Evolutionary conservation across 2,797 vertebrate species (phyloP), one percentile per base, ranked within the genome.

Genomic region (Danio tinwini): DNA sequence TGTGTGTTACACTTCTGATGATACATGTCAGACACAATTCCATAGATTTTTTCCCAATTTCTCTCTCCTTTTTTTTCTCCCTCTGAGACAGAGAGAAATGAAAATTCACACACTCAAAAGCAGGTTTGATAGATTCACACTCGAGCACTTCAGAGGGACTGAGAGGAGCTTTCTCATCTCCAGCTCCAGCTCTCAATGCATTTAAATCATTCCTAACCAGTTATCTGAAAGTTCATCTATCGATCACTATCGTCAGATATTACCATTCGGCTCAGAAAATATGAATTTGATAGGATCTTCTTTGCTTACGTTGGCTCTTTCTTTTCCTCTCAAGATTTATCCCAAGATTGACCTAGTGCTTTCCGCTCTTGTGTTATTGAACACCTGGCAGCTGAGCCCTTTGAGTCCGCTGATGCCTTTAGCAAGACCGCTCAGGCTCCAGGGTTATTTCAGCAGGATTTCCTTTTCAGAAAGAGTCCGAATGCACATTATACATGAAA

Each of bases 401-500:
- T 89, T 93, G 91, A 93, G 93, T 90, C 89, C 87, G 87, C 91
- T 88, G 87, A 91, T 89, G 89, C 89, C 70, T 89, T 92, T 88
- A 89, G 88, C 90, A 89, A 86, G 89, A 92, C 88, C 86, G 80
- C 87, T 85, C 87, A 88, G 59, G 92, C 88, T 91, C 91, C 86
- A 87, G 91, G 88, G 91, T 91, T 92, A 93, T 93, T 94, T 93
- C 88, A 88, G 81, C 73, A 83, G 89, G 91, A 92, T 93, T 92
- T 91, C 86, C 89, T 89, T 78, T 89, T 29, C 67, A 93, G 87
- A 91, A 85, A 19, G 83, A 88, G 92, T 92, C 90, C 87, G 87
- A 89, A 91, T 92, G 92, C 89, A 91, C 90, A 92, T 91, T 91
- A 91, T 90, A 93, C 88, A 93, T 91, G 90, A 92, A 91, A 94